These are phyloP conservation scores for Pammene fasciana DNA, from an alignment of 2,888 invertebrate species.

Conservation along the genomic window DNA sequence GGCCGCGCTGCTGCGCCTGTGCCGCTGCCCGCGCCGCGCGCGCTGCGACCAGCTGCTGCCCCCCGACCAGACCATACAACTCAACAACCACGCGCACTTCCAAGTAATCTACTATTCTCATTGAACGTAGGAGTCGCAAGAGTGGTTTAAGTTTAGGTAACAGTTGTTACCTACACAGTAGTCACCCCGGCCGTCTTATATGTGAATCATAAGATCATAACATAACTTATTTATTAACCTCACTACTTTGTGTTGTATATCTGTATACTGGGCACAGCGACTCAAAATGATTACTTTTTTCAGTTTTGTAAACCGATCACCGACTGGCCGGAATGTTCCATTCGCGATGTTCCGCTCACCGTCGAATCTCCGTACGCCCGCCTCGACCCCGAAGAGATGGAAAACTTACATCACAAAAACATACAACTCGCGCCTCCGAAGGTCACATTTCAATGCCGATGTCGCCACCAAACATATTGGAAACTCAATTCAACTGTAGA, in stretches of 20 bases:
- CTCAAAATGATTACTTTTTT: constrained; percentile 44
- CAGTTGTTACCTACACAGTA: not conserved
- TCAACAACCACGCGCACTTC: constrained; percentile 83
- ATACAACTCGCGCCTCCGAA: constrained; percentile 71
- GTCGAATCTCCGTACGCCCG: constrained; percentile 61
- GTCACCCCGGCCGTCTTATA: no score
- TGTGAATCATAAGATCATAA: no score
- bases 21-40: constrained; percentile 84
- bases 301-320: constrained; percentile 80
- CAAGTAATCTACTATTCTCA: no score
- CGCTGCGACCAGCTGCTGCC: constrained; percentile 80
- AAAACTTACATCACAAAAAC: constrained; percentile 67
- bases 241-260: no score
- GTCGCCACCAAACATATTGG: constrained; percentile 81
- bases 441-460: constrained; percentile 77
- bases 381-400: constrained; percentile 72
- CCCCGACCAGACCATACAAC: constrained; percentile 46
- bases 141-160: no score
- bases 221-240: no score
- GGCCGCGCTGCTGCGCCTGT: constrained; percentile 83
- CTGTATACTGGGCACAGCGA: no score
- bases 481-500: constrained; percentile 59
- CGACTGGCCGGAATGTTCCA: constrained; percentile 67
- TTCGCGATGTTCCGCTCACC: constrained; percentile 64
- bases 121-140: no score